Base-by-base conservation (phyloP, 2,888 invertebrate genomes). In the Acleris laterana region DNA sequence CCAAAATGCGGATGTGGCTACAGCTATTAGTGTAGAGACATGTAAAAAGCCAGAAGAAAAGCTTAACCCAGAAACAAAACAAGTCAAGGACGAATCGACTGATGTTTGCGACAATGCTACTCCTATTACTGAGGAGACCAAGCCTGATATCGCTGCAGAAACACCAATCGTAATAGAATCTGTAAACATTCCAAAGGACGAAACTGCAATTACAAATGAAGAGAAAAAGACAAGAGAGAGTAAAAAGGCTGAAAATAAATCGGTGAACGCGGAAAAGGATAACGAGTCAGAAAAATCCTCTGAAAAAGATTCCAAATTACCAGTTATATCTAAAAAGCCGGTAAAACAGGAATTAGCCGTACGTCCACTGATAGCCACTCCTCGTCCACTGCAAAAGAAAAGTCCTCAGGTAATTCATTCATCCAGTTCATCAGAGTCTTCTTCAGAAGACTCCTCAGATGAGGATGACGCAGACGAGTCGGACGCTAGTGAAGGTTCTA, bases 381-480 rank as follows among this genome's bases (percentile, higher is more conserved):
- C 95, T 59, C 91, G 95, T 59, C 95, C 95, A 5, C 82, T 95
- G 38, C 94, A 94, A 77, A 95, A 94, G 79, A 90, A 87, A 77
- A 72, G 75, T 58, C 88, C 90, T 65, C 92, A 90, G 81, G 74
- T 89, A 5, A 85, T 92, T 53, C 87, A 85, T 74, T 88, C 88
- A 16, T 85, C 89, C 5, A 87, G 88, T 62, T 88, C 91, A 73
- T 82, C 93, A 9, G 88, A 92, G 64, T 81, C 89, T 44, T 90
- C 93, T 74, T 80, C 93, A 7, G 89, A 93, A 64, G 91, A 90
- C 62, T 77, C 79, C 28, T 69, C 69, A 38, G 82, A 82, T 3
- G 73, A 83, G 50, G 87, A 85, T 4, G 80, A 86, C 69, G 77
- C 85, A 57, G 89, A 90, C 61, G 90, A 89, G 76, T 85, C 89